phyloP scores from a whole-genome alignment of 2,797 vertebrate species.

The Alca torda region DNA sequence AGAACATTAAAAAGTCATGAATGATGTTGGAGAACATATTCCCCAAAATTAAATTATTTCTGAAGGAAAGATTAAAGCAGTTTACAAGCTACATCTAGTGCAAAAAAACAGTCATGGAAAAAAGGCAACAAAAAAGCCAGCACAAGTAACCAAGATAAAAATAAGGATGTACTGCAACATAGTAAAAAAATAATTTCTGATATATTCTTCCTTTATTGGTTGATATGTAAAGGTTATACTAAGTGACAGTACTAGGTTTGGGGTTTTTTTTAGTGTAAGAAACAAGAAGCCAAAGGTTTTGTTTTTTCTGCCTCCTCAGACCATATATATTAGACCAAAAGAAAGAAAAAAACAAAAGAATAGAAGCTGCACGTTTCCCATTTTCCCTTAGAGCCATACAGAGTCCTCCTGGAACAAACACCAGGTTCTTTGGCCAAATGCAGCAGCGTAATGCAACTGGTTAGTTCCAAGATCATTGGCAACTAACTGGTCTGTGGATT shows the following conservation, averaged over 20 bases:
- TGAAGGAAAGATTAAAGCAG: constrained; percentile 10
- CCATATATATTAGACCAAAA: neutral
- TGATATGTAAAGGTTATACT: neutral
- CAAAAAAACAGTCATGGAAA: neutral
- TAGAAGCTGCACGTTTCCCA: rapidly evolving
- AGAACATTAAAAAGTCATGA: constrained; percentile 23
- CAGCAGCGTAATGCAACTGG: neutral
- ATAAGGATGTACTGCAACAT: neutral
- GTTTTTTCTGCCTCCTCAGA: neutral
- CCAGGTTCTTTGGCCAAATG: neutral
- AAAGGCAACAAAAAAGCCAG: neutral
- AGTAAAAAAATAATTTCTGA: neutral
- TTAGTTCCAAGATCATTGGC: neutral
- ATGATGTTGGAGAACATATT: neutral
- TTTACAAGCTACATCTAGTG: neutral
- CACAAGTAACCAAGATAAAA: neutral
- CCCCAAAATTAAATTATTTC: constrained; percentile 20
- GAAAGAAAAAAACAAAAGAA: too few relatives aligned
- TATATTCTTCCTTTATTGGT: neutral
- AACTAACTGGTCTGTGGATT: neutral
- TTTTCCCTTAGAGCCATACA: neutral
- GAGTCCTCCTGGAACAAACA: neutral
- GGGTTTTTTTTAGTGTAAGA: neutral
- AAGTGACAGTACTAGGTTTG: neutral
- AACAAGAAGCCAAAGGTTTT: neutral